Conservation (phyloP, 2,888 invertebrate species). For the Lamellibrachia columna region DNA sequence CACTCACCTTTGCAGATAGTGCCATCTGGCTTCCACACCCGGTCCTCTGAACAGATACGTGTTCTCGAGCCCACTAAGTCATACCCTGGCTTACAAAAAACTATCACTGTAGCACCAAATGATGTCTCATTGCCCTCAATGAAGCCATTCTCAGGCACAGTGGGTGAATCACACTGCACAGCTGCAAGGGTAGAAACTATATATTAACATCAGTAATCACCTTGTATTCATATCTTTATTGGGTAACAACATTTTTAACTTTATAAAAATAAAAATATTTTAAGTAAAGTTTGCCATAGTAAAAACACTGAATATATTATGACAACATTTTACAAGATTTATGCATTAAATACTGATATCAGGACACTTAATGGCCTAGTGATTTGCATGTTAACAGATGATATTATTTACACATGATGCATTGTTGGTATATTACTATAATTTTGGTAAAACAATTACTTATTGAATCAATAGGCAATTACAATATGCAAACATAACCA, state of each 20-base stretch:
- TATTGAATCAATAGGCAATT: neutral
- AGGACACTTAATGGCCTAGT: neutral
- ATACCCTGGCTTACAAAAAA: constrained; percentile 2
- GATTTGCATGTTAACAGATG: neutral
- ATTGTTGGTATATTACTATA: neutral
- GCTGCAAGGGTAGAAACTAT: neutral
- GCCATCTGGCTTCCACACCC: constrained; percentile 10
- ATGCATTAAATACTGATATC: neutral
- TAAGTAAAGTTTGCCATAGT: no score
- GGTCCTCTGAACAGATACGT: neutral
- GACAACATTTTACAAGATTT: neutral
- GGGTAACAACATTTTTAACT: neutral
- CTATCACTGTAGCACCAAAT: neutral
- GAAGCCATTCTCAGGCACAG: neutral
- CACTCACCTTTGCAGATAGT: neutral
- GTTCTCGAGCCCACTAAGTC: neutral
- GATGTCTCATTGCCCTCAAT: neutral
- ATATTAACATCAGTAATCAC: neutral
- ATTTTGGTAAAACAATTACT: neutral
- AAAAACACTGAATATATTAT: neutral
- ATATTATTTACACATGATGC: neutral
- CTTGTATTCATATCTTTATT: neutral
- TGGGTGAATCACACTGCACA: neutral
- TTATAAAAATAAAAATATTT: no score
- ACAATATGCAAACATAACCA: neutral